Evolutionary conservation across 1,140 invertebrate genomes (phyloP).

Genomic region (Caerostris extrusa): DNA sequence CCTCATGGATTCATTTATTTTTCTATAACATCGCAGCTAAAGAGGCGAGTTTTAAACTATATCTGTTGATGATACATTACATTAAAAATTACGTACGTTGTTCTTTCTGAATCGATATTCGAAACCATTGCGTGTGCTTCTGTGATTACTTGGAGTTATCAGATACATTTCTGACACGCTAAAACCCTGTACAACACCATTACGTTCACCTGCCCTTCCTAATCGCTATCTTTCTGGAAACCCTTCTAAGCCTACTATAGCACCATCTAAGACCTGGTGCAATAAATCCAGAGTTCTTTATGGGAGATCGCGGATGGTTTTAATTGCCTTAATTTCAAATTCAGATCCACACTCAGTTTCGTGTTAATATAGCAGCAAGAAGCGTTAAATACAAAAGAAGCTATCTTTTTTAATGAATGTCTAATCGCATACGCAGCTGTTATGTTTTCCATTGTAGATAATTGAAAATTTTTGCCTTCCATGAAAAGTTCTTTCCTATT

Average conservation of each 20-base stretch:
- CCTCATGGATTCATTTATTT: too few relatives aligned
- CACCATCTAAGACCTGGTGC: background rate
- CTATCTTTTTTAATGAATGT: background rate
- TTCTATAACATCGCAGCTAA: background rate
- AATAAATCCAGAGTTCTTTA: background rate
- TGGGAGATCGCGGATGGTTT: background rate
- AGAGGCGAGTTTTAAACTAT: background rate
- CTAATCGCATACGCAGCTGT: background rate
- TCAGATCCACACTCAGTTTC: background rate
- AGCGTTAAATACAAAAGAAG: background rate
- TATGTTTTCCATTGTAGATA: background rate
- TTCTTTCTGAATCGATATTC: background rate
- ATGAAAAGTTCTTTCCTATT: too few relatives aligned
- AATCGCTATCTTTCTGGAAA: background rate
- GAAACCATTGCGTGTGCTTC: background rate
- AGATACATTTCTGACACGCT: constrained; percentile 15
- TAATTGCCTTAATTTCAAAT: background rate
- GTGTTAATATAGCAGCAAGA: constrained; percentile 6
- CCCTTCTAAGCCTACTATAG: background rate
- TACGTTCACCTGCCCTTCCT: background rate
- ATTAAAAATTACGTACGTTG: background rate
- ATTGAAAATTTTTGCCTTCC: too few relatives aligned
- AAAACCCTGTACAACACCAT: constrained; percentile 3
- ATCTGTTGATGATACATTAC: background rate
- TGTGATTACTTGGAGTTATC: background rate